These are phyloP conservation scores for Telmatherina bonti DNA, from an alignment of 2,797 vertebrate species.

Conservation along the genomic window DNA sequence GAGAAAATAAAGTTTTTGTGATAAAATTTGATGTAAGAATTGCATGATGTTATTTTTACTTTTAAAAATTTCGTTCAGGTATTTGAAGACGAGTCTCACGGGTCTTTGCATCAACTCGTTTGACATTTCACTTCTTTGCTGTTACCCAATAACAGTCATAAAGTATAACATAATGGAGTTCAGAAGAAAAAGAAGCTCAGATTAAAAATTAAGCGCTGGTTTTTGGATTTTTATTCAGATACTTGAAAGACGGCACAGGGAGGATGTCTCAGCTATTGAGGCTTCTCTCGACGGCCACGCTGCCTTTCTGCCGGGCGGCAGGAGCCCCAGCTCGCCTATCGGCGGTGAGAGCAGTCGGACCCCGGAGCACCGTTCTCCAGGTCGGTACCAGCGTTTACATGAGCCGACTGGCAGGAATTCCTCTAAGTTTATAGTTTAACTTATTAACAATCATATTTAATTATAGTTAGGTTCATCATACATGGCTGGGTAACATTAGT, in stretches of 20 bases:
- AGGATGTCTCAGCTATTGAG: conserved; percentile 76
- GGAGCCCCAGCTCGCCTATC: conserved; percentile 53
- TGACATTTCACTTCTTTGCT: conserved; percentile 55
- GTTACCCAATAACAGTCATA: conserved; percentile 50
- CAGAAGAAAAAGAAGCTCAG: fast-evolving
- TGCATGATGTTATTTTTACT: fast-evolving
- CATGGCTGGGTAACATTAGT: too few relatives aligned
- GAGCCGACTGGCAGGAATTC: neutral
- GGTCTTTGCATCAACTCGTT: conserved; percentile 35
- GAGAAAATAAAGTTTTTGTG: fast-evolving
- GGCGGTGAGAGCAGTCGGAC: conserved; percentile 17
- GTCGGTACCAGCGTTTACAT: conserved; percentile 37
- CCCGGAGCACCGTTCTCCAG: conserved; percentile 12
- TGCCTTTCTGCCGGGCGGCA: conserved; percentile 54
- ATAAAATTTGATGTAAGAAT: fast-evolving
- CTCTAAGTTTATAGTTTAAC: too few relatives aligned
- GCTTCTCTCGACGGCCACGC: conserved; percentile 70
- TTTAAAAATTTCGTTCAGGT: conserved; percentile 6
- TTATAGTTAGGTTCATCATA: too few relatives aligned
- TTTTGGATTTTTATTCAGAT: neutral
- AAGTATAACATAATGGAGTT: neutral
- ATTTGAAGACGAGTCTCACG: fast-evolving
- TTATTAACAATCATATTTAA: too few relatives aligned
- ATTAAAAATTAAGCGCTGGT: neutral
- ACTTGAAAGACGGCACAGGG: neutral